Percentiles rank a stretch among this genome's conserved stretches.
Conservation (phyloP, 2,797 vertebrate species). For the Paguma larvata region DNA sequence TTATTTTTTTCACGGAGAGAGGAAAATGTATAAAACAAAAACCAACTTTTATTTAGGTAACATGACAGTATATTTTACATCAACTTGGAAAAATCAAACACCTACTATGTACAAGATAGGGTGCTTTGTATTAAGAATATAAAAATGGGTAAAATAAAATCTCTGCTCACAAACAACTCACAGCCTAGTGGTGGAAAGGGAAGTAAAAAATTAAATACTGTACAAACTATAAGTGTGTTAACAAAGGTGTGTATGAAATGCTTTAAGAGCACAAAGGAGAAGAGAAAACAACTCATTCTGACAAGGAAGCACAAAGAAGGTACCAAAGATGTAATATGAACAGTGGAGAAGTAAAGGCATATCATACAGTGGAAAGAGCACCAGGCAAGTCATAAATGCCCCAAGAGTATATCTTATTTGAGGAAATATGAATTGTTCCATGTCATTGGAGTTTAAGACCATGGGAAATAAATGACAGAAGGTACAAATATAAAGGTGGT, state of each 20-base stretch:
- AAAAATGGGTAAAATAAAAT: not conserved
- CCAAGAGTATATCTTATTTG: not conserved
- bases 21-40: not conserved
- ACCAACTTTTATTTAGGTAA: not conserved
- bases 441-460: not conserved
- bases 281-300: not conserved
- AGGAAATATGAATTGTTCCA: slow-evolving; percentile 24
- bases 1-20: not conserved
- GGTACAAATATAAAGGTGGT: not conserved
- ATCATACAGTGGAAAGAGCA: not conserved
- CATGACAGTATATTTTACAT: not conserved
- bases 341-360: not conserved
- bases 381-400: not conserved
- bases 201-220: not conserved
- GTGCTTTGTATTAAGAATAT: not conserved
- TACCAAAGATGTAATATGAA: not conserved
- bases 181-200: not conserved
- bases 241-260: not conserved
- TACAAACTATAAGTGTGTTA: not conserved
- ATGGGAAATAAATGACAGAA: slow-evolving; percentile 20
- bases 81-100: not conserved
- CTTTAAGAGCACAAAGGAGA: not conserved
- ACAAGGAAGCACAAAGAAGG: not conserved
- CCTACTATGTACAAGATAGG: not conserved
- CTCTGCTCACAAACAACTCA: not conserved